Conservation (phyloP, 1,140 invertebrate species). For the Coenobita brevimanus region DNA sequence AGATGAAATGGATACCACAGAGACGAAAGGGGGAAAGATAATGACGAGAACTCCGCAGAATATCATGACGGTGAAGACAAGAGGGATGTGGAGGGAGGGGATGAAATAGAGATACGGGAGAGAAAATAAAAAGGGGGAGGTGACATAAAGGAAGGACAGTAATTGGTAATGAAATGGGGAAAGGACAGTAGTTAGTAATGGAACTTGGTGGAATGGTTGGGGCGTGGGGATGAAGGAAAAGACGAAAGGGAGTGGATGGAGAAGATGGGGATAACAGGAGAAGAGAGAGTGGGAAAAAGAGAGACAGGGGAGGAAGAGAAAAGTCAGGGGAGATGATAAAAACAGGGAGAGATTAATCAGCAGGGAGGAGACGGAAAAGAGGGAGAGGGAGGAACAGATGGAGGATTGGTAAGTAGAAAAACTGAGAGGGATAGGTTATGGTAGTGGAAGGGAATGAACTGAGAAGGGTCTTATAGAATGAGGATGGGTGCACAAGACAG, state of each 20-base stretch:
- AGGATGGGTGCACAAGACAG: background rate
- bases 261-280: background rate
- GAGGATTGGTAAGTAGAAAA: background rate
- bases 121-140: background rate
- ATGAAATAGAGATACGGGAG: background rate
- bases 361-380: no score
- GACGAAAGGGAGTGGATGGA: background rate
- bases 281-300: conserved; percentile 5
- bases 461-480: background rate
- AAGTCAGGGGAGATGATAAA: background rate
- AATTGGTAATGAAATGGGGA: background rate
- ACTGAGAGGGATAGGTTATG: background rate
- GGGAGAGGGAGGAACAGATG: background rate
- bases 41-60: no score
- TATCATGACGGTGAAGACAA: background rate
- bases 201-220: no score
- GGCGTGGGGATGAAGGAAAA: background rate
- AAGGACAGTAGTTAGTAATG: no score
- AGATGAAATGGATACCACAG: no score
- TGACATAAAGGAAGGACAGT: background rate
- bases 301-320: conserved; percentile 4
- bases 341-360: background rate
- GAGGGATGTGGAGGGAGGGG: background rate
- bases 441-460: background rate
- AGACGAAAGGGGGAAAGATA: no score